These are phyloP conservation scores for Ridgeia piscesae DNA, from an alignment of 1,140 invertebrate species.

Conservation along the genomic window DNA sequence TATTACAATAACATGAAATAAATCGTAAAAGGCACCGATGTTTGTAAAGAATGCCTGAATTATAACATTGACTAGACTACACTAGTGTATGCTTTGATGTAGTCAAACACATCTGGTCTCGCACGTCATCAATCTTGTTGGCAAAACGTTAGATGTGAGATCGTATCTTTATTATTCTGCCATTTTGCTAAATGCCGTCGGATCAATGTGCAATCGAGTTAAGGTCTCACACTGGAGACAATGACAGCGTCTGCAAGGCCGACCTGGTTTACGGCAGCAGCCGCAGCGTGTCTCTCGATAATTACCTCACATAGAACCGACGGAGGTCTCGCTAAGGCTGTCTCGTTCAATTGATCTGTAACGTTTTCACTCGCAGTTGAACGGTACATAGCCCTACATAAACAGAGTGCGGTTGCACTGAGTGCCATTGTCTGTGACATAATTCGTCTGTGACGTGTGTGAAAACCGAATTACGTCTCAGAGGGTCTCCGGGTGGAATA, in stretches of 20 bases:
- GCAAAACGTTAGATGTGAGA: background rate
- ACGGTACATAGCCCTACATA: background rate
- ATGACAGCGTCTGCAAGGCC: background rate
- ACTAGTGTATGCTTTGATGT: too few species aligned
- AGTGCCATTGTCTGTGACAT: background rate
- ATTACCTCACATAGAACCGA: background rate
- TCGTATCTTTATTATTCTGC: too few species aligned
- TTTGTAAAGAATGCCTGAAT: too few species aligned
- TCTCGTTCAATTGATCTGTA: too few species aligned
- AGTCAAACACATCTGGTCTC: too few species aligned
- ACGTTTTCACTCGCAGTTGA: background rate
- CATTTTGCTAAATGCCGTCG: too few species aligned
- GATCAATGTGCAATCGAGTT: too few species aligned
- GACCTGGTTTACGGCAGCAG: background rate
- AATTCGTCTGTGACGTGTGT: background rate
- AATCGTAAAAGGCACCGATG: too few species aligned
- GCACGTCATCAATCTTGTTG: background rate
- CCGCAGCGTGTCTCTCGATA: background rate
- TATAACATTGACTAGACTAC: too few species aligned
- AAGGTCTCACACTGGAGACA: background rate
- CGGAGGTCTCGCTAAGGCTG: background rate
- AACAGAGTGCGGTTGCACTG: background rate
- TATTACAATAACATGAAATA: too few species aligned
- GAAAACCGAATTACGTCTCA: background rate
- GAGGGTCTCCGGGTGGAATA: background rate